phyloP scores from a whole-genome alignment of 2,888 invertebrate genomes.

The Incurvaria masculella region DNA sequence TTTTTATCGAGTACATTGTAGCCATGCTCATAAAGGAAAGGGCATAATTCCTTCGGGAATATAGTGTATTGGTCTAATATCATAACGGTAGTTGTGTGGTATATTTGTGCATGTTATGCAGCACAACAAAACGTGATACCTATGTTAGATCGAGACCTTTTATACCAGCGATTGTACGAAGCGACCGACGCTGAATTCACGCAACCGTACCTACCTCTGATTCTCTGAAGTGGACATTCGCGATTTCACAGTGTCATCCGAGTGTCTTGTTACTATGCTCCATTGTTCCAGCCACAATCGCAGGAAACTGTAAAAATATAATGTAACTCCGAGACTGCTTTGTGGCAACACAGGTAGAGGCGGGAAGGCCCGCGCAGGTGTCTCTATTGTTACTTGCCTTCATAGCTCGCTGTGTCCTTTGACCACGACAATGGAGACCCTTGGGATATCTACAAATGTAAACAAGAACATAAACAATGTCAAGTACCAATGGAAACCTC shows the following conservation, averaged over 20 bases:
- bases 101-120: too few species aligned
- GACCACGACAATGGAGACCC: neutral
- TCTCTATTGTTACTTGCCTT: constrained; percentile 24
- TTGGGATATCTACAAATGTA: constrained; percentile 19
- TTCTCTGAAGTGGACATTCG: neutral
- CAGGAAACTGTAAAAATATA: constrained; percentile 35
- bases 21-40: too few species aligned
- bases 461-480: constrained; percentile 38
- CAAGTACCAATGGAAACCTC: constrained; percentile 20
- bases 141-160: too few species aligned
- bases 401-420: neutral
- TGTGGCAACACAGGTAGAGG: neutral
- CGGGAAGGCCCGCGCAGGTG: constrained; percentile 49
- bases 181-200: too few species aligned
- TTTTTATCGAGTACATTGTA: too few species aligned
- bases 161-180: too few species aligned
- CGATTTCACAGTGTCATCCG: neutral
- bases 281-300: constrained; percentile 49
- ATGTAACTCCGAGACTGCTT: constrained; percentile 20
- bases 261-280: constrained; percentile 29
- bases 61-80: too few species aligned
- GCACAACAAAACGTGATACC: too few species aligned
- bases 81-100: too few species aligned
- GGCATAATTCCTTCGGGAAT: too few species aligned
- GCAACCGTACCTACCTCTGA: too few species aligned